Percentiles rank a stretch among this genome's conserved stretches.
These are phyloP conservation scores for Clusia tigrina DNA, from an alignment of 2,888 invertebrate species.

Conservation along the genomic window DNA sequence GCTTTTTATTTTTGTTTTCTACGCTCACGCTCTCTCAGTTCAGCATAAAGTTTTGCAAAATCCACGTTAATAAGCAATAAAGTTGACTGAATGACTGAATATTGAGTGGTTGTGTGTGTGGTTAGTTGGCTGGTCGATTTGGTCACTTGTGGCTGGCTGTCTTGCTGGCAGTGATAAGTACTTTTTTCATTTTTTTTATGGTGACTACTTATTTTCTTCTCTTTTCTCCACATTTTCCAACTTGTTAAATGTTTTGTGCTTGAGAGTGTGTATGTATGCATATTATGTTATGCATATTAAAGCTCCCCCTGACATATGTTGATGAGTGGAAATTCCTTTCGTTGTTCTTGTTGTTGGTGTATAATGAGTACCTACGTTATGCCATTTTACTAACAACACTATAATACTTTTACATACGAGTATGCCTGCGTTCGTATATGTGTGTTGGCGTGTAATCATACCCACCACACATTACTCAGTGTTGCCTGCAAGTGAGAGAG, in stretches of 20 bases:
- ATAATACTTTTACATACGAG: neutral
- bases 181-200: neutral
- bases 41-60: too few relatives aligned
- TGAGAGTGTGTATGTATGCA: neutral
- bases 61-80: constrained; percentile 2
- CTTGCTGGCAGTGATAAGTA: neutral
- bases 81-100: too few relatives aligned
- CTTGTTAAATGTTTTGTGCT: constrained; percentile 1
- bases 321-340: constrained; percentile 1
- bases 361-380: neutral
- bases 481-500: neutral
- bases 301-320: constrained; percentile 1
- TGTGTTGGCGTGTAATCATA: too few relatives aligned
- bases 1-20: too few relatives aligned
- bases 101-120: neutral
- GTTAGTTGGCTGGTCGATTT: too few relatives aligned
- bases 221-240: neutral
- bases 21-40: too few relatives aligned
- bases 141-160: neutral
- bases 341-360: neutral
- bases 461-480: too few relatives aligned
- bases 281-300: constrained; percentile 29
- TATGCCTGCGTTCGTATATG: too few relatives aligned
- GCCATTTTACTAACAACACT: neutral
- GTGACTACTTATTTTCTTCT: neutral